Evolutionary conservation across 2,888 invertebrate species (phyloP).

Genomic region (Agriotes lineatus): DNA sequence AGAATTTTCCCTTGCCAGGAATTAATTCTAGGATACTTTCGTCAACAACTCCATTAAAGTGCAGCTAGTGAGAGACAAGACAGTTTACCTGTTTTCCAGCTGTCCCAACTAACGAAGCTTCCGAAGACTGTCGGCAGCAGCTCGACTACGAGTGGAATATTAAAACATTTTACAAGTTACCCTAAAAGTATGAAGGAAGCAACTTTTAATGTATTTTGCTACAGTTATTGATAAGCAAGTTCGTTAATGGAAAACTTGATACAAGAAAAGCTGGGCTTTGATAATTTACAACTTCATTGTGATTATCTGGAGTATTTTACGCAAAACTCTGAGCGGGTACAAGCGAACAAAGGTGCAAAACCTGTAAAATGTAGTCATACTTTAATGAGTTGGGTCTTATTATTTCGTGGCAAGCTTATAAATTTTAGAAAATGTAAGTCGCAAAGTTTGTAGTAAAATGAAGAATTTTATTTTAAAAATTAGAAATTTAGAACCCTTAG

Average conservation of each 20-base stretch:
- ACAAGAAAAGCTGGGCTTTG: not conserved
- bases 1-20: not conserved
- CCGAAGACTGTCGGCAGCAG: not conserved
- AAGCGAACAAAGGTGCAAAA: too few species aligned
- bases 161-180: not conserved
- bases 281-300: not conserved
- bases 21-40: constrained; percentile 7
- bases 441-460: too few species aligned
- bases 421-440: too few species aligned
- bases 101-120: not conserved
- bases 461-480: too few species aligned
- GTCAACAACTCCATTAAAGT: not conserved
- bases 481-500: too few species aligned
- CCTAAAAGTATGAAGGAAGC: not conserved
- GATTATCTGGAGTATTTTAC: too few species aligned
- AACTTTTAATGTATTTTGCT: not conserved
- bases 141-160: not conserved
- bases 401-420: too few species aligned
- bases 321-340: too few species aligned
- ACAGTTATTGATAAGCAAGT: not conserved
- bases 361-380: too few species aligned
- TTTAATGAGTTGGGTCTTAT: too few species aligned
- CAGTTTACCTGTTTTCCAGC: not conserved
- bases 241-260: not conserved
- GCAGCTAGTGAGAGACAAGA: not conserved